Evolutionary conservation across 23 tunicate species (phyloP).

Genomic region (Trididemnum nubilum): DNA sequence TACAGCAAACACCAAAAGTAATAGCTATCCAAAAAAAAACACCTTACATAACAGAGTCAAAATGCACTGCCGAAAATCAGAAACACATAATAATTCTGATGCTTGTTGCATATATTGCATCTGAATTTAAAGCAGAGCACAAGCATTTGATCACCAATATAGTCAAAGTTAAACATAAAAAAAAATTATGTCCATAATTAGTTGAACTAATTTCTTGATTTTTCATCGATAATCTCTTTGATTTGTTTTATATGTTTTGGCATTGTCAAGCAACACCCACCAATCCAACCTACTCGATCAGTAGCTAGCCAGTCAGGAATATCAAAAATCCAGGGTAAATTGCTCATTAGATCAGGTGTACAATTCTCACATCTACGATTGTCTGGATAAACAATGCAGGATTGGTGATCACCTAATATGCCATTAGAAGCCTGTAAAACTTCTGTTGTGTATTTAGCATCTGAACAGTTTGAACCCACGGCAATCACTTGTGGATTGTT

Average conservation of each 20-base stretch:
- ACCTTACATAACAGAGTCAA: too few relatives aligned
- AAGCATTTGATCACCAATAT: too few relatives aligned
- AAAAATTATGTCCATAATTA: too few relatives aligned
- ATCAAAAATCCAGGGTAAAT: conserved; percentile 10
- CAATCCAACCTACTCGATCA: conserved; percentile 55
- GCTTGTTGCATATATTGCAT: too few relatives aligned
- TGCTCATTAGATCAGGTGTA: neutral
- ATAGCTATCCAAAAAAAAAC: too few relatives aligned
- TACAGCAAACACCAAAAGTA: too few relatives aligned
- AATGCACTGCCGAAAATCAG: too few relatives aligned
- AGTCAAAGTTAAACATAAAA: too few relatives aligned
- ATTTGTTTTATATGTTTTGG: conserved; percentile 52
- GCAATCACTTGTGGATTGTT: conserved; percentile 65
- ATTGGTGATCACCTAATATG: conserved; percentile 39
- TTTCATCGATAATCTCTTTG: conserved; percentile 7
- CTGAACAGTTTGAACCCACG: conserved; percentile 79
- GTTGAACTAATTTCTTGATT: too few relatives aligned
- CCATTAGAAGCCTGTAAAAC: conserved; percentile 35
- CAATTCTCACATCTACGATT: conserved; percentile 2
- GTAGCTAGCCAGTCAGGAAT: conserved; percentile 28
- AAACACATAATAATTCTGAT: too few relatives aligned
- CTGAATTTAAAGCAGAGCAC: too few relatives aligned
- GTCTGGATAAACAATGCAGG: conserved; percentile 71
- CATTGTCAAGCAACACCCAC: conserved; percentile 71
- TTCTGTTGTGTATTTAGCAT: conserved; percentile 6